These are phyloP conservation scores for Empis stercorea DNA, from an alignment of 2,888 invertebrate species.

Conservation along the genomic window DNA sequence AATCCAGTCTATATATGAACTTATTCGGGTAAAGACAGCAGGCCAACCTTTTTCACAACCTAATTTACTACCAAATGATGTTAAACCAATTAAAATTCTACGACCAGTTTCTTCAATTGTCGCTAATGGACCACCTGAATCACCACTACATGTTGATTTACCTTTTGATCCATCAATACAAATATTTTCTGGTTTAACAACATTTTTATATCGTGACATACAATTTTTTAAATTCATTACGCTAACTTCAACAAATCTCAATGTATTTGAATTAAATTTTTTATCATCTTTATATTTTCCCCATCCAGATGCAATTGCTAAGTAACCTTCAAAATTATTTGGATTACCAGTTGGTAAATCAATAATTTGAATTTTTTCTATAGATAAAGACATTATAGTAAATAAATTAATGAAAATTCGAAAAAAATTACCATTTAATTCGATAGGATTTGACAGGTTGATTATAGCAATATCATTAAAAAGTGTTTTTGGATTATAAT, in stretches of 20 bases:
- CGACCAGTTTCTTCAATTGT: not conserved
- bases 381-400: not conserved
- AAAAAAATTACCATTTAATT: slow-evolving; percentile 7
- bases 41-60: slow-evolving; percentile 25
- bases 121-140: slow-evolving; percentile 30
- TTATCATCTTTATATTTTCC: slow-evolving; percentile 22
- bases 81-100: slow-evolving; percentile 21
- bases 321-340: slow-evolving; percentile 5
- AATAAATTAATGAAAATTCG: not conserved
- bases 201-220: not conserved
- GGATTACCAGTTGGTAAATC: not conserved
- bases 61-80: slow-evolving; percentile 22
- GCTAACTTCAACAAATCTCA: slow-evolving; percentile 2
- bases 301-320: slow-evolving; percentile 26
- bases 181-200: slow-evolving; percentile 15
- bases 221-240: slow-evolving; percentile 3
- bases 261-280: slow-evolving; percentile 11
- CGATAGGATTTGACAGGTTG: slow-evolving; percentile 2
- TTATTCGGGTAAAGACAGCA: slow-evolving; percentile 22
- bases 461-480: slow-evolving; percentile 10
- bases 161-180: slow-evolving; percentile 15
- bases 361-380: not conserved
- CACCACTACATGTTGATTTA: slow-evolving; percentile 26
- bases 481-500: not conserved
- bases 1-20: slow-evolving; percentile 24